Evolutionary conservation across 2,888 invertebrate genomes (phyloP), one percentile per base, ranked within the genome.

Genomic region (Brachyptera putata): DNA sequence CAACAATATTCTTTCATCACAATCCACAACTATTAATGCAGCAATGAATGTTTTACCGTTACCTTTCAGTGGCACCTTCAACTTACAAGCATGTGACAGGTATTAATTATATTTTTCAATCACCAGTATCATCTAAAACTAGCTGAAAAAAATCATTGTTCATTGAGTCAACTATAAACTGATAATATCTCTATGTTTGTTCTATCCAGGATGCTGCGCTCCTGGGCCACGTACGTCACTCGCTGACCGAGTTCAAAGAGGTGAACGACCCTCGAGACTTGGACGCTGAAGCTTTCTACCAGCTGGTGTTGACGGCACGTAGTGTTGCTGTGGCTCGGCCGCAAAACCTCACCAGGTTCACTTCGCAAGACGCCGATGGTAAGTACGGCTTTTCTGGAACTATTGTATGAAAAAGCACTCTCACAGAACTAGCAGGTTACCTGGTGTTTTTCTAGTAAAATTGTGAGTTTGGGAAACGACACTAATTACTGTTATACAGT

Each of bases 201-300:
- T 68, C 60, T 66, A 69, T 69, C 34, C 68, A 87, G 87, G 93
- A 96, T 74, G 89, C 91, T 72, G 89, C 93, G 1, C 81, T 95
- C 46, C 75, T 96, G 39, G 84, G 83, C 56, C 89, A 94, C 74
- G 90, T 88, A 50, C 80, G 85, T 69, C 79, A 77, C 13, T 84
- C 86, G 22, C 76, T 92, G 25, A 82, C 80, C 56, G 77, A 81
- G 60, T 82, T 90, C 71, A 80, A 83, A 48, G 79, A 83, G 61
- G 71, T 75, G 1, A 77, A 80, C 2, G 85, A 88, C 66, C 78
- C 84, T 0, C 80, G 81, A 62, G 84, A 86, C 69, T 84, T 92
- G 65, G 94, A 95, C 74, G 91, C 95, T 0, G 95, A 96, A 72
- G 89, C 89, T 57, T 95, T 88, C 74, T 94, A 93, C 76, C 82